Base-by-base conservation (phyloP, 2,113 vertebrate species). In the Aramus guarauna region DNA sequence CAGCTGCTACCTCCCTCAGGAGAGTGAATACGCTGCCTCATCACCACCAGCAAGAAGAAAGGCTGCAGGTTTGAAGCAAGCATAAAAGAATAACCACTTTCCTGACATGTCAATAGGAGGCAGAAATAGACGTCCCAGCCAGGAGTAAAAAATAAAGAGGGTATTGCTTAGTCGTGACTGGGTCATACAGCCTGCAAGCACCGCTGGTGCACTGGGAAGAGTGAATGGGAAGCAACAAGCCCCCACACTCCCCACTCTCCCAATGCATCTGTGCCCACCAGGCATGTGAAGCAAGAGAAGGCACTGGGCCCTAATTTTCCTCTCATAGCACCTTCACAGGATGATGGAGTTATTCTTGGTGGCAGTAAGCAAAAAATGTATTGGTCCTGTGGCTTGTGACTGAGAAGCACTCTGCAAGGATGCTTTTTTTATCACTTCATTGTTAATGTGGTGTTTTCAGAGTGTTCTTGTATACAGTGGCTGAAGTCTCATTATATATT, bases 401-500 rank as follows among this genome's bases (percentile, higher is more conserved):
- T 19, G 32, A 88, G 58, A 13, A 94, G 22, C 9, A 9, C 32
- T 71, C 75, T 63, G 29, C 30, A 84, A 84, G 27, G 34, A 53
- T 74, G 45, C 9, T 18, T 20, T 55, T 27, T 55, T 69, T n/a
- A 50, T 62, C 26, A 64, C 11, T 86, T 91, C 30, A 12, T 56
- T 81, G 75, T 50, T 81, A 90, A 86, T 43, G 9, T 29, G 9
- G 24, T 75, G n/a, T 50, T 91, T 95, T 78, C 83, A 63, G 62
- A 53, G 52, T 60, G 10, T 71, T 88, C 52, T 56, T 8, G 3
- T 45, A 53, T 15, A 67, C 47, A 52, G 23, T 64, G 50, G 29
- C 64, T 88, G 85, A 74, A 87, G 20, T 45, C 50, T 92, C 14
- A 63, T 81, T 78, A 80, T 72, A 52, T 59, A 74, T 92, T 95